phyloP scores from a whole-genome alignment of 2,888 invertebrate species.

The Hirtodrosophila trivittata region DNA sequence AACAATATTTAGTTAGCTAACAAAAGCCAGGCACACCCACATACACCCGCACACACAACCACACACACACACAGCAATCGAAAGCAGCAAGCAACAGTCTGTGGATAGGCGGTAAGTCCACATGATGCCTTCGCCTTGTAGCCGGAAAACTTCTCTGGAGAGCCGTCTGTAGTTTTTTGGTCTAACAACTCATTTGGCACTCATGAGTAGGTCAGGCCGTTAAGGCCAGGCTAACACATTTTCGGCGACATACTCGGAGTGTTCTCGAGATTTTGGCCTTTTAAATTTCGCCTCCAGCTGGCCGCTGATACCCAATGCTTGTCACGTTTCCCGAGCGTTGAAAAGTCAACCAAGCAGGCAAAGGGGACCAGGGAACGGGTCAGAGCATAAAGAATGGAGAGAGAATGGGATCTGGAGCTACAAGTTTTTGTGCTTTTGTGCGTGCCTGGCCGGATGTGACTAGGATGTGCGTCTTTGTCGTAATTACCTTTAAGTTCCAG shows the following conservation, averaged over 20 bases:
- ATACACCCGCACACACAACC: conserved; percentile 17
- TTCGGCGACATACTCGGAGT: conserved; percentile 55
- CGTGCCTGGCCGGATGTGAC: conserved; percentile 71
- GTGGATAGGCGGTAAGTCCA: conserved; percentile 5
- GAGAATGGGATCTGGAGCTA: conserved; percentile 17
- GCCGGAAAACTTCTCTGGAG: conserved; percentile 37
- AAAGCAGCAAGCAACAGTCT: conserved; percentile 16
- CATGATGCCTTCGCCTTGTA: conserved; percentile 2
- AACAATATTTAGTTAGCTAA: conserved; percentile 79
- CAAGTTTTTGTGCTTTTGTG: conserved; percentile 74
- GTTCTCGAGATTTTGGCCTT: conserved; percentile 56
- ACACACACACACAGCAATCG: conserved; percentile 3
- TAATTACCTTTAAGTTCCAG: conserved; percentile 73
- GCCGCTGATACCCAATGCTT: conserved; percentile 57
- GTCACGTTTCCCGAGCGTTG: conserved; percentile 70
- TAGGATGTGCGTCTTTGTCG: conserved; percentile 70
- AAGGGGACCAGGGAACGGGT: too few relatives aligned
- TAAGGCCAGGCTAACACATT: conserved; percentile 51
- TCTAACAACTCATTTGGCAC: conserved; percentile 75
- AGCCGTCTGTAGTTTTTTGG: conserved; percentile 34
- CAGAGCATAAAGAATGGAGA: background rate
- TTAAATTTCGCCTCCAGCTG: conserved; percentile 65
- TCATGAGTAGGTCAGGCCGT: conserved; percentile 77
- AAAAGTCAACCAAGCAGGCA: conserved; percentile 58
- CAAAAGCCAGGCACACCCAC: conserved; percentile 56